These are phyloP conservation scores for Sarotherodon lohbergeri DNA, from an alignment of 2,113 vertebrate genomes.

Conservation along the genomic window DNA sequence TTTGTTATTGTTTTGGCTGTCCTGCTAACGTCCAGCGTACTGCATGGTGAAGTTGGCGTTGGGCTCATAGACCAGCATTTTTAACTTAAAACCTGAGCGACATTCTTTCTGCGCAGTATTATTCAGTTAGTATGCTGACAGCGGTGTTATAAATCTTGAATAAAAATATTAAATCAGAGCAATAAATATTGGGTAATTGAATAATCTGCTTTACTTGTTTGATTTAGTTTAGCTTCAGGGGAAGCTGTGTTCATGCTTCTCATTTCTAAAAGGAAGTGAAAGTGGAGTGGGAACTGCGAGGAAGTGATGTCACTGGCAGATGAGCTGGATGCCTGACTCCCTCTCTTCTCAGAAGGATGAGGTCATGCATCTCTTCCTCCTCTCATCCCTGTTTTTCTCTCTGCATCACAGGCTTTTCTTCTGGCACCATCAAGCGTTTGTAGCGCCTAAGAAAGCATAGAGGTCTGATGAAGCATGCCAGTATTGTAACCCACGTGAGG, in stretches of 20 bases:
- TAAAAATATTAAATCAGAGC: neutral
- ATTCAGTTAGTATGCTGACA: neutral
- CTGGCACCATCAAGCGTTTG: neutral
- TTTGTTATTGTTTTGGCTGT: neutral
- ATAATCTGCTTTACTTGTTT: neutral
- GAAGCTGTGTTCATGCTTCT: neutral
- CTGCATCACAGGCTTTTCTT: neutral
- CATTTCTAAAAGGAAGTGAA: constrained; percentile 5
- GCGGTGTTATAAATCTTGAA: neutral
- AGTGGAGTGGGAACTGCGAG: neutral
- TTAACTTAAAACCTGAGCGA: neutral
- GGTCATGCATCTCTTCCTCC: constrained; percentile 32
- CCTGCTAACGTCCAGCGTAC: neutral
- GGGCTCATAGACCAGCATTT: neutral
- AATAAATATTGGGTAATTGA: neutral
- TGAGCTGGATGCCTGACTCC: constrained; percentile 16
- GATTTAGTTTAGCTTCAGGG: neutral
- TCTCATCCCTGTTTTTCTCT: neutral
- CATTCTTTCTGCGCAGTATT: neutral
- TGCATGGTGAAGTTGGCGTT: neutral
- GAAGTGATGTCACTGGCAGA: constrained; percentile 40
- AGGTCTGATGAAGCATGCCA: neutral
- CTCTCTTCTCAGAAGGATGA: constrained; percentile 40
- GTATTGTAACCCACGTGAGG: neutral
- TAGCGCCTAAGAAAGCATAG: neutral